Base-by-base conservation (phyloP, 2,797 vertebrate genomes). In the Coilia nasus region DNA sequence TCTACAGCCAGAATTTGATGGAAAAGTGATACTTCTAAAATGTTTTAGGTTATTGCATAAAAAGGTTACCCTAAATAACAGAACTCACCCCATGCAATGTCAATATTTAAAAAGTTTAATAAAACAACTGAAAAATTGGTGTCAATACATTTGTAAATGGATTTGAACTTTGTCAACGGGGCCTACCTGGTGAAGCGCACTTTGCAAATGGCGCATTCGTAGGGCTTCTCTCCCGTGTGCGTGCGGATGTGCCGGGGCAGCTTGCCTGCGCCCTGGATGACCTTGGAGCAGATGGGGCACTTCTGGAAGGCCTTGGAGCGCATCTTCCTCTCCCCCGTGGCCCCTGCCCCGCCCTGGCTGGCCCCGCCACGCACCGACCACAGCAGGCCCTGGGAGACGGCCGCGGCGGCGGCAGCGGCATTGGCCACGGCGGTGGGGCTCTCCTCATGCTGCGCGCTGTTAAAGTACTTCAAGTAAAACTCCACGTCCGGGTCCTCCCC, bases 381-480 rank as follows among this genome's bases (percentile, higher is more conserved):
- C 75, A 94, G 91, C 89, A 93, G 91, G 87, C 93, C 93, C 88
- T 94, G 93, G 35, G 93, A 85, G 78, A 92, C 95, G 84, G 96
- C 95, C 14, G 96, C 82, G 62, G 96, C 95, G 14, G 96, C 82
- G 62, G 91, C 60, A 23, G 28, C 62, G 0, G 62, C 62, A 5
- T 41, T 41, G 35, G 35, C 35, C 12, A 28, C 62, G 0, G 62
- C 62, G 0, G 41, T 95, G 83, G 95, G 94, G 15, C 19, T 95
- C 1, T 97, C 97, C 19, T 98, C 96, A 9, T 96, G 96, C 71
- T 96, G 97, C 81, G 96, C 93, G 92, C 96, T 94, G 93, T 97
- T 96, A 93, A 99, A 99, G 93, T 99, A 99, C 95, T 99, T 99
- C 97, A 99, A 98, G 96, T 99, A 99, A 97, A 98, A 98, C 95